These are phyloP conservation scores for Drosophila nebulosa DNA, from an alignment of 1,140 invertebrate species.

Conservation along the genomic window DNA sequence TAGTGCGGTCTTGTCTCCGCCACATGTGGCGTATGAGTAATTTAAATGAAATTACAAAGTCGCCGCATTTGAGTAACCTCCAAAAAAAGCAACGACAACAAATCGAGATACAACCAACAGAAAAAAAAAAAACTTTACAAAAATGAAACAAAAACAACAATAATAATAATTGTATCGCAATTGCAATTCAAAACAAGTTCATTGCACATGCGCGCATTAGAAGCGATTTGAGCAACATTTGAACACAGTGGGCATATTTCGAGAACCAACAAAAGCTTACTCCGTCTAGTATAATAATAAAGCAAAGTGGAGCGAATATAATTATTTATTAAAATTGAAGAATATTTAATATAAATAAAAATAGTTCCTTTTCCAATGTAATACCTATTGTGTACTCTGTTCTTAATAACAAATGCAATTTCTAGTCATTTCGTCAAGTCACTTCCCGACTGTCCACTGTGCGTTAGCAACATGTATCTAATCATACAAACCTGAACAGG, in stretches of 20 bases:
- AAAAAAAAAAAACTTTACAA: conserved; percentile 9
- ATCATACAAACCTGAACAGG: conserved; percentile 23
- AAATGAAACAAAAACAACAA: conserved; percentile 16
- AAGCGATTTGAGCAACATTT: conserved; percentile 11
- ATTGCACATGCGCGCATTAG: conserved; percentile 70
- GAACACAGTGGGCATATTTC: background rate
- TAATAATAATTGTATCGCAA: conserved; percentile 41
- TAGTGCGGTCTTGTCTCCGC: conserved; percentile 11
- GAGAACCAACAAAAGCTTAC: background rate
- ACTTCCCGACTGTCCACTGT: background rate
- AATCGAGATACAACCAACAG: background rate
- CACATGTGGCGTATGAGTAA: conserved; percentile 64
- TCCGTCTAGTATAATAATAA: background rate
- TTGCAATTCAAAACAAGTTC: conserved; percentile 68
- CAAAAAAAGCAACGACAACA: conserved; percentile 31
- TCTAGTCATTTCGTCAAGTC: no score
- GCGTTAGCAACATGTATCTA: conserved; percentile 33
- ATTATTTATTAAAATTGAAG: no score
- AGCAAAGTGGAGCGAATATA: background rate
- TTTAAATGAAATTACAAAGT: conserved; percentile 74
- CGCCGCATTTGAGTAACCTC: conserved; percentile 62
- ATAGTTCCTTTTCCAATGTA: no score
- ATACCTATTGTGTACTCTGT: no score
- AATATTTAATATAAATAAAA: no score
- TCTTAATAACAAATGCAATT: no score